Evolutionary conservation across 2,797 vertebrate species (phyloP).

Genomic region (Poliocrania exsul): DNA sequence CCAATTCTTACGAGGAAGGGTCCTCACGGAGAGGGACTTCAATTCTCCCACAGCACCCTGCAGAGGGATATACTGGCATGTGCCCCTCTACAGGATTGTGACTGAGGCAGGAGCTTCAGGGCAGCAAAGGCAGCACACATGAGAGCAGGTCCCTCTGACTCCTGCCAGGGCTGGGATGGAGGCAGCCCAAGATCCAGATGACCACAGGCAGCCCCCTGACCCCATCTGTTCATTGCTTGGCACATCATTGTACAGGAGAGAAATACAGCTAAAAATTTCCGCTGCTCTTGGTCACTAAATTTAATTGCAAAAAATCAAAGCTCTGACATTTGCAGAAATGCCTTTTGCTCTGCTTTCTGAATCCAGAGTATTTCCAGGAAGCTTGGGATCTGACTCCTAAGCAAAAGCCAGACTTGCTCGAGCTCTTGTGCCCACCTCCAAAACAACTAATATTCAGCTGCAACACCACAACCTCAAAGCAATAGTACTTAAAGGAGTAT

Average conservation of each 20-base stretch:
- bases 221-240: not conserved
- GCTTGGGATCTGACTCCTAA: not conserved
- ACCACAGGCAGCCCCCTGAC: not conserved
- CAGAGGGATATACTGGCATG: accelerated
- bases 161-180: not conserved
- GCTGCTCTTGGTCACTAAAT: not conserved
- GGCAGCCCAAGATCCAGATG: not conserved
- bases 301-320: not conserved
- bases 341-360: not conserved
- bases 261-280: not conserved
- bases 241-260: not conserved
- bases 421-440: not conserved
- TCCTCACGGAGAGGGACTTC: not conserved
- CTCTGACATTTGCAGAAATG: not conserved
- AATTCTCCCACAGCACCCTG: not conserved
- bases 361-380: not conserved
- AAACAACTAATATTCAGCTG: not conserved
- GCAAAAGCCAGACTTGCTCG: not conserved
- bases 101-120: not conserved
- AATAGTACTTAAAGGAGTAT: not conserved
- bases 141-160: not conserved
- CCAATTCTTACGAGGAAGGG: not conserved
- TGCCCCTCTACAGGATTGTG: not conserved
- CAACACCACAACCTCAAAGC: not conserved
- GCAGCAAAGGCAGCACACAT: not conserved